These are phyloP conservation scores for Noctua comes DNA, from an alignment of 2,888 invertebrate species.

Conservation along the genomic window DNA sequence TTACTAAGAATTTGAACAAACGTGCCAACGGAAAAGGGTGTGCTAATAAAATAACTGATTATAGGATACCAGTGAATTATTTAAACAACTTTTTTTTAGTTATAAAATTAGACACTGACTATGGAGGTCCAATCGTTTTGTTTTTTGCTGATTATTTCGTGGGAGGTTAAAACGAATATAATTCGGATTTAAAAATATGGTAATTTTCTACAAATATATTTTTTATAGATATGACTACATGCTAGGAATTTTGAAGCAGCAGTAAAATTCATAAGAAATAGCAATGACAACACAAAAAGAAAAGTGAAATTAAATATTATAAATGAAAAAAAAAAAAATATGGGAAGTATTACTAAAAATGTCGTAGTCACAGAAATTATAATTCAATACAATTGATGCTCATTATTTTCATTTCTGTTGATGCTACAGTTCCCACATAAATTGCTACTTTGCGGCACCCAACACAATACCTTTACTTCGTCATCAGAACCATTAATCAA, in stretches of 20 bases:
- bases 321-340: no score
- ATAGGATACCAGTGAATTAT: background rate
- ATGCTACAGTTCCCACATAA: background rate
- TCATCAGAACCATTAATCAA: background rate
- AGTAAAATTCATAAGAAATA: background rate
- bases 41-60: background rate
- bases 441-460: background rate
- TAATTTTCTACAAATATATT: background rate
- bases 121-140: background rate
- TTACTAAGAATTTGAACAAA: slow-evolving; percentile 27
- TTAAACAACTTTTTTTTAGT: background rate
- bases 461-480: background rate
- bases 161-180: background rate
- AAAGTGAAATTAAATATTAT: no score
- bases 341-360: background rate
- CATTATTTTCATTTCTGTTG: background rate
- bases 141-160: background rate
- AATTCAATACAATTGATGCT: background rate
- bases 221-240: background rate
- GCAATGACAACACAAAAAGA: background rate
- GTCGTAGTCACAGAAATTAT: background rate
- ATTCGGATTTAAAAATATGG: background rate
- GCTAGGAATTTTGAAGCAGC: background rate
- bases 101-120: background rate
- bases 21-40: slow-evolving; percentile 26